Base-by-base conservation (phyloP, 2,797 vertebrate species). In the Myotis pilosus region DNA sequence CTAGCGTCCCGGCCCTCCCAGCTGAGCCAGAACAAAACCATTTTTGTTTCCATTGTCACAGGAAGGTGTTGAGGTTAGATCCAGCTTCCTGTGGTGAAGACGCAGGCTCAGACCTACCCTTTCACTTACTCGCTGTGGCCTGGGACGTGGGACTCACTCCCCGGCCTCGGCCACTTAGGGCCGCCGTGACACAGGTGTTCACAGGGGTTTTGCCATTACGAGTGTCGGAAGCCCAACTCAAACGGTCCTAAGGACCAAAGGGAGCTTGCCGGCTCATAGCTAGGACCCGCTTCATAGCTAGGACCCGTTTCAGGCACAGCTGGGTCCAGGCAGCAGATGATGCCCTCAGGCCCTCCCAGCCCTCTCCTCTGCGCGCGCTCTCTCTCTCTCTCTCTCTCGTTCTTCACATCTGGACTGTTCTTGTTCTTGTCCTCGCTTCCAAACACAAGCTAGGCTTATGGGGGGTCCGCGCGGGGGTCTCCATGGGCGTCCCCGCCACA, bases 401-500 rank as follows among this genome's bases (percentile, higher is more conserved):
- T 78, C 30, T 36, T 64, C 5, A 0, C 9, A 0, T n/a, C n/a
- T 19, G 2, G 1, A 3, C 41, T 33, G 22, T 3, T 33, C 8
- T 10, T 8, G 20, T 2, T 36, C 2, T 83, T 25, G 81, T 13
- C 28, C 71, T 72, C 2, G 2, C 55, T 79, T 22, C 28, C 6
- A 28, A 28, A 23, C 36, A 10, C 41, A 25, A 38, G 11, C 8
- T 4, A 49, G 20, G 13, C 17, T 91, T 38, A 49, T 15, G 38
- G 78, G 80, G 5, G 36, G 47, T 33, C n/a, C 51, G 3, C 0
- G 6, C 12, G 3, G 75, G 22, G 33, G n/a, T 49, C 25, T 36
- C 36, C 6, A 1, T 3, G 76, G 51, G 19, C 15, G 33, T 49
- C 15, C 44, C 5, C 6, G 38, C 88, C n/a, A 7, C 55, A 25